Percentiles rank a stretch among this genome's conserved stretches.
Evolutionary conservation across 2,113 vertebrate genomes (phyloP).

Genomic region (Callocephalon fimbriatum): DNA sequence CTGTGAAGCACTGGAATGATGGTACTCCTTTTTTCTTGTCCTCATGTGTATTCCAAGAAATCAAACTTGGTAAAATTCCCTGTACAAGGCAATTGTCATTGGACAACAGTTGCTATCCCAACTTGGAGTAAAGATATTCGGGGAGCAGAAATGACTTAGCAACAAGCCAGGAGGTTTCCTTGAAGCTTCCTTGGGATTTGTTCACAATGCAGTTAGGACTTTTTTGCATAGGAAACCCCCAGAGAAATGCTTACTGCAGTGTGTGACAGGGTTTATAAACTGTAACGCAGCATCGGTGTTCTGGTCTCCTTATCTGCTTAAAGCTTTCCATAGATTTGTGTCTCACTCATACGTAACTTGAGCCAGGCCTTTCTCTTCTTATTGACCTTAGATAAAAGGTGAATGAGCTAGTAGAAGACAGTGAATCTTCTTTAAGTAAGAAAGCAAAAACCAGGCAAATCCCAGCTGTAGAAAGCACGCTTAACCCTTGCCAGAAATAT

Average conservation of each 20-base stretch:
- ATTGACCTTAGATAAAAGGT: background rate
- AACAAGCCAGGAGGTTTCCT: background rate
- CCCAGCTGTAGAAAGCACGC: background rate
- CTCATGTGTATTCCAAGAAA: background rate
- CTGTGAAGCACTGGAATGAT: background rate
- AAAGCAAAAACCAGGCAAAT: background rate
- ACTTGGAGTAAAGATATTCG: background rate
- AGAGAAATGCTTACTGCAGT: background rate
- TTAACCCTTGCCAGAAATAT: constrained; percentile 38
- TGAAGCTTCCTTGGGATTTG: background rate
- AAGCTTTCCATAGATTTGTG: background rate
- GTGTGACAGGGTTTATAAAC: background rate
- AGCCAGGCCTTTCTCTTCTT: background rate
- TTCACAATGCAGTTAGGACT: background rate
- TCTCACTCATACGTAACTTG: background rate
- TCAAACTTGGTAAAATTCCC: background rate
- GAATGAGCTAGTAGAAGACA: background rate
- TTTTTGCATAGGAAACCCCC: background rate
- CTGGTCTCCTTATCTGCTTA: background rate
- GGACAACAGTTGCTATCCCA: background rate
- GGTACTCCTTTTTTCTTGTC: background rate
- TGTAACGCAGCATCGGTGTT: background rate
- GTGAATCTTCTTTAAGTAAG: background rate
- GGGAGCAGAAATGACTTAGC: background rate
- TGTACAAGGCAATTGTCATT: background rate